Evolutionary conservation across 2,797 vertebrate genomes (phyloP).

Genomic region (Leucoraja ocellata): DNA sequence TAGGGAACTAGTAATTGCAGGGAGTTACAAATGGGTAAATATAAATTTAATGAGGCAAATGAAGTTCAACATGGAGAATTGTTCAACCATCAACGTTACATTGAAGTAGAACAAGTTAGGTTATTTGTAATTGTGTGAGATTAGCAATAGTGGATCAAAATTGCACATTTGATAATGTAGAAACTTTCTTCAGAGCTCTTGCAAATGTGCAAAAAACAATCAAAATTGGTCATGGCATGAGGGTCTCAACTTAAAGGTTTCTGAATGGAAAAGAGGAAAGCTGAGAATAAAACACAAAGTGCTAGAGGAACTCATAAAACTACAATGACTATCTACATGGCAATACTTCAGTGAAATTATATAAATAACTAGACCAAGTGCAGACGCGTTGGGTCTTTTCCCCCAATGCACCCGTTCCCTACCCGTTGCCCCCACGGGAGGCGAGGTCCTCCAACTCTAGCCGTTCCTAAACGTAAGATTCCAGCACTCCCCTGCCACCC

Average conservation of each 20-base stretch:
- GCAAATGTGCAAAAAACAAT: neutral
- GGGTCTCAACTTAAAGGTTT: neutral
- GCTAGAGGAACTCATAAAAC: too few species aligned
- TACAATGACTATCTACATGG: neutral
- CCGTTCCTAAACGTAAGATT: too few species aligned
- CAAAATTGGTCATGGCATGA: neutral
- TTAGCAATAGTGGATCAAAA: neutral
- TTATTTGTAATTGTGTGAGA: neutral
- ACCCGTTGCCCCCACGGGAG: too few species aligned
- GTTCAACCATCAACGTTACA: neutral
- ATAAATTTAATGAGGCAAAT: neutral
- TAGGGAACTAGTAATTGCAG: neutral
- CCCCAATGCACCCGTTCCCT: too few species aligned
- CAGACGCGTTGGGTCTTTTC: too few species aligned
- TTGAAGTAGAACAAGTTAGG: neutral
- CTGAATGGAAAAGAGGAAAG: neutral
- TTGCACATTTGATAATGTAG: neutral
- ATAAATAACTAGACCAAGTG: neutral
- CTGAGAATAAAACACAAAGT: too few species aligned
- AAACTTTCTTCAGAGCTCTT: neutral
- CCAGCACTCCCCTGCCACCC: too few species aligned
- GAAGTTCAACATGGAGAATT: neutral
- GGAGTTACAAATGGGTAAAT: neutral
- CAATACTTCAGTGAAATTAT: neutral
- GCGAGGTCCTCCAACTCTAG: too few species aligned